Percentiles rank a stretch among this genome's conserved stretches.
phyloP scores from a whole-genome alignment of 2,797 vertebrate species.

The Intellagama lesueurii region DNA sequence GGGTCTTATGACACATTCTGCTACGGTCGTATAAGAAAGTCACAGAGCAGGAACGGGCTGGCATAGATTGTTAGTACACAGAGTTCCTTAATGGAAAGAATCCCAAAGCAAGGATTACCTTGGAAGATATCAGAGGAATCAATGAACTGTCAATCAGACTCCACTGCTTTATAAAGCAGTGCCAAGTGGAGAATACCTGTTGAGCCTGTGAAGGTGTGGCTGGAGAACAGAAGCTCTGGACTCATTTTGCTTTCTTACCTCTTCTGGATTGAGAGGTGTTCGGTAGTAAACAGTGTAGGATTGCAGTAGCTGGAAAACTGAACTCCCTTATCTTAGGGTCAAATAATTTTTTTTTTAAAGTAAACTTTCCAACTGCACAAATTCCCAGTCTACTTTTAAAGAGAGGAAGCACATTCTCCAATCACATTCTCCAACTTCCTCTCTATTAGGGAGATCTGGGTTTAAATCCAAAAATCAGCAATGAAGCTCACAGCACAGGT shows the following conservation, averaged over 20 bases:
- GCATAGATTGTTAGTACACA: background rate
- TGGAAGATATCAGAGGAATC: background rate
- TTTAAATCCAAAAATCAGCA: background rate
- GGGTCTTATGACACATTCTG: background rate
- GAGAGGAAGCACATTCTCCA: too few relatives aligned
- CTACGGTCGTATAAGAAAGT: background rate
- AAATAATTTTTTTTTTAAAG: too few relatives aligned
- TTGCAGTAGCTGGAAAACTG: background rate
- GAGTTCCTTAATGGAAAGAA: background rate
- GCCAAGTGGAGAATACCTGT: background rate
- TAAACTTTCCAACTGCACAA: too few relatives aligned
- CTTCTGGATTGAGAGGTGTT: background rate
- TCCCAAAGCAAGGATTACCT: background rate
- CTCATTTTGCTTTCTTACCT: background rate
- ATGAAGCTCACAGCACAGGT: background rate
- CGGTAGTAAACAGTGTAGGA: too few relatives aligned
- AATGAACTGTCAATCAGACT: background rate
- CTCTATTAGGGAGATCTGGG: background rate
- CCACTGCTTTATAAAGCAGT: background rate
- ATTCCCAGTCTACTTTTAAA: too few relatives aligned
- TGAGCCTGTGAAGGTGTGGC: background rate
- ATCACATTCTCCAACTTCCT: too few relatives aligned
- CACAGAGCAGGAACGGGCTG: background rate
- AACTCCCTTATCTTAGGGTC: background rate
- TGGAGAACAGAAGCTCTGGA: background rate